A percentile compares a stretch with the other conserved stretches of the same genome.
Conservation (phyloP, 92 coral and sea anemone genomes). For the Zoanthus solanderi region DNA sequence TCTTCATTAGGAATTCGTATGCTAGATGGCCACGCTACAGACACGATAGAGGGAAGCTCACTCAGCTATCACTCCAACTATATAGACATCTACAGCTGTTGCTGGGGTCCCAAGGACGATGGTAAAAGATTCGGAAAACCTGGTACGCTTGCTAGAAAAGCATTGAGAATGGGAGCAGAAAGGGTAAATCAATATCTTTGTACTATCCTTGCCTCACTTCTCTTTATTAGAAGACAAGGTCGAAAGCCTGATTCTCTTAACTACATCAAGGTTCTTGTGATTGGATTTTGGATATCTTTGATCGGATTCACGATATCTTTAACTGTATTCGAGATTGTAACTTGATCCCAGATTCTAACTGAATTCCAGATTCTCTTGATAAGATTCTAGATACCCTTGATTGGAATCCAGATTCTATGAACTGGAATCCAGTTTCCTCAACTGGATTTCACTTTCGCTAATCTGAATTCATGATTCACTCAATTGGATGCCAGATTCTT, state of each 20-base stretch:
- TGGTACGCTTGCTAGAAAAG: slow-evolving; percentile 81
- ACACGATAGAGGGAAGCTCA: slow-evolving; percentile 83
- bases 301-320: not conserved
- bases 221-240: not conserved
- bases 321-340: too few species aligned
- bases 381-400: too few species aligned
- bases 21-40: slow-evolving; percentile 84
- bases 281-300: not conserved
- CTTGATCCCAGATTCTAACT: too few species aligned
- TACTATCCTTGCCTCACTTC: not conserved
- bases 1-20: slow-evolving; percentile 76
- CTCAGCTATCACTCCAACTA: slow-evolving; percentile 84
- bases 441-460: too few species aligned
- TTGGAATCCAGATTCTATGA: too few species aligned
- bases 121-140: slow-evolving; percentile 94
- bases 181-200: slow-evolving; percentile 53
- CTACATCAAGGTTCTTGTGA: not conserved
- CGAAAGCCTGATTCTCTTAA: not conserved
- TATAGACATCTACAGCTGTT: slow-evolving; percentile 92
- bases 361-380: too few species aligned
- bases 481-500: too few species aligned
- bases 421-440: too few species aligned
- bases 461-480: too few species aligned
- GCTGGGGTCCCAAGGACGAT: slow-evolving; percentile 95
- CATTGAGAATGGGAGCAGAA: slow-evolving; percentile 82